Evolutionary conservation across 2,113 vertebrate species (phyloP).

Genomic region (Galeopterus variegatus): DNA sequence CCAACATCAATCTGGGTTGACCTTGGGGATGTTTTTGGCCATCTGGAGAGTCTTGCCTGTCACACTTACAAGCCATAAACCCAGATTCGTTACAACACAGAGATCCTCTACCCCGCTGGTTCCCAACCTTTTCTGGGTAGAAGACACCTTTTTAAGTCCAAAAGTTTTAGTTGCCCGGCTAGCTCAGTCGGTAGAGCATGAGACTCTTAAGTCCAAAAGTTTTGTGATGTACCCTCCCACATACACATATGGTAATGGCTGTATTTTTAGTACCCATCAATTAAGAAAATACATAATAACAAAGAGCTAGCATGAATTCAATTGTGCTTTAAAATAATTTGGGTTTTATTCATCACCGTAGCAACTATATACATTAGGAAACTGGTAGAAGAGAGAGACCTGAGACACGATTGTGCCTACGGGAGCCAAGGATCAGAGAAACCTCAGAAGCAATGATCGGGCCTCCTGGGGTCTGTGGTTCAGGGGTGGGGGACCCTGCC

Average conservation of each 20-base stretch:
- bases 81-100: not conserved
- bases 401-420: too few relatives aligned
- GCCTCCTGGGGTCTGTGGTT: not conserved
- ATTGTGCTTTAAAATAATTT: not conserved
- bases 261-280: not conserved
- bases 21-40: not conserved
- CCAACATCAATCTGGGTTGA: not conserved
- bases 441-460: accelerated
- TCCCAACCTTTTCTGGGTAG: not conserved
- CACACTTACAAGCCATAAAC: not conserved
- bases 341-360: not conserved
- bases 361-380: not conserved
- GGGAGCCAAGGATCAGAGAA: not conserved
- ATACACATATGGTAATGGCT: not conserved
- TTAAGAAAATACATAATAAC: not conserved
- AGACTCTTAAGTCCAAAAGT: constrained; percentile 87
- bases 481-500: too few relatives aligned
- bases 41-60: accelerated
- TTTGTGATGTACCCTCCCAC: not conserved
- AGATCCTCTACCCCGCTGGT: not conserved
- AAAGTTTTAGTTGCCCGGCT: constrained; percentile 74
- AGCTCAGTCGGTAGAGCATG: constrained; percentile 91
- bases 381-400: not conserved
- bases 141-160: not conserved
- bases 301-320: not conserved